Conservation (phyloP, 2,888 invertebrate species). For the Drosophila putrida region DNA sequence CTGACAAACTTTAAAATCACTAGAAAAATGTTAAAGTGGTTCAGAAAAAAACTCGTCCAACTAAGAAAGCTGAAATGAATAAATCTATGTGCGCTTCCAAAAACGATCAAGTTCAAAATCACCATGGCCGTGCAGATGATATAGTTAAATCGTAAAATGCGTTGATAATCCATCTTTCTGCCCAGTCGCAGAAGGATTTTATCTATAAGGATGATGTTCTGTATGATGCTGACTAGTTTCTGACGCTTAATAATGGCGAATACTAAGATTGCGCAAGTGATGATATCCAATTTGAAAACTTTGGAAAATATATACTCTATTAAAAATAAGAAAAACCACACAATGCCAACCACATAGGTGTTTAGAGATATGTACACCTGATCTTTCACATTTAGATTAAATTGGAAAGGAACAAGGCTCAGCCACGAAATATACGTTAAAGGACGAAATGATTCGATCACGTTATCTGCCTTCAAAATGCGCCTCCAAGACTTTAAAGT, state of each 20-base stretch:
- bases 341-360: conserved; percentile 77
- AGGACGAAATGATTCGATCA: conserved; percentile 83
- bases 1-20: conserved; percentile 83
- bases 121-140: conserved; percentile 80
- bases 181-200: conserved; percentile 82
- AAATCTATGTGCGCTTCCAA: conserved; percentile 83
- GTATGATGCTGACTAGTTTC: conserved; percentile 75
- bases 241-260: conserved; percentile 79
- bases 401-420: conserved; percentile 82
- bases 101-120: conserved; percentile 80
- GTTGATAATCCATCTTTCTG: conserved; percentile 80
- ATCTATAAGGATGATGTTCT: conserved; percentile 79
- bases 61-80: conserved; percentile 77
- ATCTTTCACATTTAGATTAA: conserved; percentile 76
- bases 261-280: conserved; percentile 83
- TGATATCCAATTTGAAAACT: too few species aligned
- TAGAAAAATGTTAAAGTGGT: conserved; percentile 83
- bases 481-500: conserved; percentile 76
- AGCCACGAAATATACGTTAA: conserved; percentile 81
- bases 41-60: conserved; percentile 82
- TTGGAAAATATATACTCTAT: conserved; percentile 79
- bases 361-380: conserved; percentile 81
- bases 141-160: conserved; percentile 76
- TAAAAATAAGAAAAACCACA: conserved; percentile 81
- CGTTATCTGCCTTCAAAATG: conserved; percentile 82